phyloP scores from a whole-genome alignment of 2,113 vertebrate genomes.

The Pluvianellus socialis region DNA sequence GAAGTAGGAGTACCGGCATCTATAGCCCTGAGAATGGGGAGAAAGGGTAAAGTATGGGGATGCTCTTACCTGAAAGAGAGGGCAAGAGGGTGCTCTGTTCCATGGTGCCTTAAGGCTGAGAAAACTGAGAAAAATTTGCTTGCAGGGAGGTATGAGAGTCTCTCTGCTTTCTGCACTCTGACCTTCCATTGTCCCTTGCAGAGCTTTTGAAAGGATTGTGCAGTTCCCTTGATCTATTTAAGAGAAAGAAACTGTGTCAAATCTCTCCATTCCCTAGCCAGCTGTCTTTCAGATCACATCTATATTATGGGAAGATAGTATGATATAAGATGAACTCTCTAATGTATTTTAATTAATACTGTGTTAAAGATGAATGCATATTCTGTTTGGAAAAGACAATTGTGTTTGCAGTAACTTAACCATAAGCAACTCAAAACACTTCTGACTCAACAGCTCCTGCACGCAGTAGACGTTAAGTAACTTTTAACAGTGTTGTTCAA shows the following conservation, averaged over 20 bases:
- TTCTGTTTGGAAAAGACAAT: neutral
- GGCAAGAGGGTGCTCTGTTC: neutral
- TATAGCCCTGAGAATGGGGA: neutral
- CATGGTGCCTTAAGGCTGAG: neutral
- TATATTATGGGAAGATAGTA: neutral
- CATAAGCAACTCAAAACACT: neutral
- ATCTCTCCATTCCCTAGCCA: constrained; percentile 35
- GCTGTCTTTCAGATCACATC: constrained; percentile 46
- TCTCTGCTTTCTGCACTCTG: constrained; percentile 34
- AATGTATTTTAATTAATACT: constrained; percentile 31
- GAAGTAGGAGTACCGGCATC: neutral
- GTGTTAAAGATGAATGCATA: neutral
- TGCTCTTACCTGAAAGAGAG: constrained; percentile 14
- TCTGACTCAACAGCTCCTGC: neutral
- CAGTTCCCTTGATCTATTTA: constrained; percentile 60
- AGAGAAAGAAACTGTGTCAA: constrained; percentile 61
- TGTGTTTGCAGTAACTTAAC: neutral
- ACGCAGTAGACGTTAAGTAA: neutral
- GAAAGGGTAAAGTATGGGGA: constrained; percentile 7
- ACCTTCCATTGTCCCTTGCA: constrained; percentile 48
- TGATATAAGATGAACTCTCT: neutral
- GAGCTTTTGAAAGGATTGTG: constrained; percentile 25
- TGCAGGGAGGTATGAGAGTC: neutral
- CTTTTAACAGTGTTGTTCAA: neutral
- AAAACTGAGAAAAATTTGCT: neutral